A percentile compares a stretch with the other conserved stretches of the same genome.
phyloP scores from a whole-genome alignment of 2,888 invertebrate genomes.

The Athrips mouffetella region DNA sequence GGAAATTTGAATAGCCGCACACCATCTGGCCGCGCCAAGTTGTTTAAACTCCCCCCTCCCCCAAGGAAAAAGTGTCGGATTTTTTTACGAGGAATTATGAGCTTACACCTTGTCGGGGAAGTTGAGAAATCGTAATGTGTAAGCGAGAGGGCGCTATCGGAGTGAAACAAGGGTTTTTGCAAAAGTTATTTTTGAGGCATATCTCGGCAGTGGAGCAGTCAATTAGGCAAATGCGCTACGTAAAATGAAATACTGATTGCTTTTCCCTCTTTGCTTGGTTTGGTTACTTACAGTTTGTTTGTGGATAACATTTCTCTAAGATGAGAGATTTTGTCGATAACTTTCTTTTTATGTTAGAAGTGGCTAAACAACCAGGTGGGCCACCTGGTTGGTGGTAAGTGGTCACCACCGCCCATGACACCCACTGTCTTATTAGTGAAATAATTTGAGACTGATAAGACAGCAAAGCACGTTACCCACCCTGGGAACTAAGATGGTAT shows the following conservation, averaged over 20 bases:
- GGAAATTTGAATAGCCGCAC: slow-evolving; percentile 33
- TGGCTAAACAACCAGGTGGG: too few species aligned
- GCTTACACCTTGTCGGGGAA: slow-evolving; percentile 29
- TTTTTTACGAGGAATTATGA: slow-evolving; percentile 29
- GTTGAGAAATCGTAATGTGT: slow-evolving; percentile 15
- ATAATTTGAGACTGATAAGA: too few species aligned
- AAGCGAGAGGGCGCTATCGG: slow-evolving; percentile 4
- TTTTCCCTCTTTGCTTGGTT: background rate
- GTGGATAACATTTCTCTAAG: too few species aligned
- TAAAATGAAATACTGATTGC: background rate
- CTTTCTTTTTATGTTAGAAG: too few species aligned
- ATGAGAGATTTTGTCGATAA: too few species aligned
- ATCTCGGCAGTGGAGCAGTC: slow-evolving; percentile 8
- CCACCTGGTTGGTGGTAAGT: too few species aligned
- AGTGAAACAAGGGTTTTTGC: background rate
- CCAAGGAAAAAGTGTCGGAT: slow-evolving; percentile 16
- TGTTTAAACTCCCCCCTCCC: slow-evolving; percentile 26
- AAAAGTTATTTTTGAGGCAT: slow-evolving; percentile 5
- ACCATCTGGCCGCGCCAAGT: slow-evolving; percentile 28
- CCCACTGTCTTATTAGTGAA: too few species aligned
- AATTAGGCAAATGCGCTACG: slow-evolving; percentile 6
- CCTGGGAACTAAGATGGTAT: too few species aligned
- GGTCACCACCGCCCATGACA: too few species aligned
- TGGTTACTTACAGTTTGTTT: background rate
- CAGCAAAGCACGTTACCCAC: too few species aligned